phyloP scores from a whole-genome alignment of 2,113 vertebrate species.

The Dunckerocampus dactyliophorus region DNA sequence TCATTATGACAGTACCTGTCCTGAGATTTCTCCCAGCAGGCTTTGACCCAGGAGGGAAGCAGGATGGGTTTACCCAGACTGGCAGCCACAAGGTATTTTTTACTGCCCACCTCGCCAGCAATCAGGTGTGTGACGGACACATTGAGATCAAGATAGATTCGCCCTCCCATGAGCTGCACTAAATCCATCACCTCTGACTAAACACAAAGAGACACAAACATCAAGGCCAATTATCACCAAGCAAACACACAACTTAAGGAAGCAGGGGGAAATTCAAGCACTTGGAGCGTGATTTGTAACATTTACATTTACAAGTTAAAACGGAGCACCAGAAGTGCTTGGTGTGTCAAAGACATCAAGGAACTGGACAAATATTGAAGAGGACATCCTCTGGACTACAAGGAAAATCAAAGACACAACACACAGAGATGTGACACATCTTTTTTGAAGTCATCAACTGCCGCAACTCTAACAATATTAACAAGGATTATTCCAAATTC shows the following conservation, averaged over 20 bases:
- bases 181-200: conserved; percentile 89
- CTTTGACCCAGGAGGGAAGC: conserved; percentile 86
- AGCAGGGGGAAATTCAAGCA: too few species aligned
- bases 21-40: conserved; percentile 89
- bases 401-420: too few species aligned
- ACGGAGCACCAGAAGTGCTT: too few species aligned
- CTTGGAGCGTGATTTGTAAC: too few species aligned
- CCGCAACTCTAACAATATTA: too few species aligned
- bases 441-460: too few species aligned
- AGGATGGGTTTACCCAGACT: conserved; percentile 89
- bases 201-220: conserved; percentile 24
- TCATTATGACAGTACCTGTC: conserved; percentile 68
- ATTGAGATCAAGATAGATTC: conserved; percentile 85
- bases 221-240: conserved; percentile 3
- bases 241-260: not conserved
- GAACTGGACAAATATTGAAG: too few species aligned
- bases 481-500: too few species aligned
- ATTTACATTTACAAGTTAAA: too few species aligned
- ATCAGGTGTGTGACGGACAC: conserved; percentile 91
- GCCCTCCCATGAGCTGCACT: conserved; percentile 93
- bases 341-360: too few species aligned
- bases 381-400: too few species aligned
- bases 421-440: too few species aligned
- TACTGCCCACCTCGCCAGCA: conserved; percentile 96
- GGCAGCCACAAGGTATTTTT: conserved; percentile 95